Evolutionary conservation across 2,888 invertebrate genomes (phyloP), one percentile per base, ranked within the genome.

Genomic region (Pseudanteris insignis): DNA sequence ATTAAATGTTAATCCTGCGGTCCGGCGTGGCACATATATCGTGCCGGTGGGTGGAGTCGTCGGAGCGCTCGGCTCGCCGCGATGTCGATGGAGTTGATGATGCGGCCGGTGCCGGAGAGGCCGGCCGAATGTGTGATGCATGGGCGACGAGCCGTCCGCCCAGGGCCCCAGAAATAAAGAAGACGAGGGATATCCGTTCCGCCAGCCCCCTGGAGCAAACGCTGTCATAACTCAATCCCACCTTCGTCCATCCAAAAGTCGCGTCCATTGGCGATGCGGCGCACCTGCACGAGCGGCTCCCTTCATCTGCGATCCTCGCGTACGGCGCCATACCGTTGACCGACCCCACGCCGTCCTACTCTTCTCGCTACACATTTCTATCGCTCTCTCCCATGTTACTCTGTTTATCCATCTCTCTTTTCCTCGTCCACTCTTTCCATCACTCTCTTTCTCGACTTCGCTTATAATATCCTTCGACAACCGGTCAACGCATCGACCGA

Each of bases 141-240:
- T 78, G 78, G 79, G 76, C 78, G 77, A 75, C 75, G 76, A 69
- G 65, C 70, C 71, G 69, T 70, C 71, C 69, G 69, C 70, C 72
- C 54, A 66, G 67, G 69, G 69, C 54, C 68, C 68, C 18, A 73
- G 72, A 73, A 73, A 76, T 73, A 76, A 76, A 76, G 75, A 77
- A 76, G 75, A 75, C 76, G 74, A 76, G 75, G 73, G 74, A 76
- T 77, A 76, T 77, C 75, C 74, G 75, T 73, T 73, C 72, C 68
- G 73, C 69, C 77, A 78, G 78, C 6, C 26, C 55, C 78, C 79
- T 72, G 76, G 77, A 77, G 78, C 78, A 77, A 76, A 74, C 78
- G 76, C 76, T 79, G 79, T 79, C 79, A 80, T 80, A 80, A 79
- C 79, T 79, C 79, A 79, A 80, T 80, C 79, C 79, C 78, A 78